Evolutionary conservation across 1,140 invertebrate genomes (phyloP).

Genomic region (Ridgeia piscesae): DNA sequence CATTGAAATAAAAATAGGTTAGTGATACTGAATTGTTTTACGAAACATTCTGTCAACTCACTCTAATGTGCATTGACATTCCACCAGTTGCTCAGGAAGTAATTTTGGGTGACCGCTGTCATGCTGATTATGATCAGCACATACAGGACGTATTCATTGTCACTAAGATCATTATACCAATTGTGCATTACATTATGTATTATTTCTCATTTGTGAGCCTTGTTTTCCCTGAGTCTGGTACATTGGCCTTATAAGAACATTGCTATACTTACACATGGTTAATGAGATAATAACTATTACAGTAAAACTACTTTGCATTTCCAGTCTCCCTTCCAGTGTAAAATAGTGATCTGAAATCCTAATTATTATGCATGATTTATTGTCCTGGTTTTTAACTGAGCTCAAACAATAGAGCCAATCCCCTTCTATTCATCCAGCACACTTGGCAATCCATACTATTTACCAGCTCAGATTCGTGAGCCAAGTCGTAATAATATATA

Average conservation of each 20-base stretch:
- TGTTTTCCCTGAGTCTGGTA: not conserved
- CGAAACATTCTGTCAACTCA: too few relatives aligned
- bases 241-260: not conserved
- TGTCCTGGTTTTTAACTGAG: not conserved
- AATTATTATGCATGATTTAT: not conserved
- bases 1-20: too few relatives aligned
- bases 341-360: too few relatives aligned
- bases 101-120: not conserved
- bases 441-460: not conserved
- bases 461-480: not conserved
- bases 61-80: not conserved
- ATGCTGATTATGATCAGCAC: not conserved
- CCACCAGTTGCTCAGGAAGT: not conserved
- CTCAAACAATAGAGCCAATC: not conserved
- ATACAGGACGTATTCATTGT: not conserved
- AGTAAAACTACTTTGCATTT: not conserved
- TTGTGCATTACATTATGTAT: not conserved
- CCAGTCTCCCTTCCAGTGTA: not conserved
- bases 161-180: too few relatives aligned
- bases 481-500: not conserved
- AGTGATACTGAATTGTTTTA: too few relatives aligned
- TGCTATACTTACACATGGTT: not conserved
- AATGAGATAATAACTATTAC: not conserved
- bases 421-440: not conserved
- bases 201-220: not conserved